phyloP scores from a whole-genome alignment of 2,888 invertebrate genomes.

The Melikaiella ostensackeni region DNA sequence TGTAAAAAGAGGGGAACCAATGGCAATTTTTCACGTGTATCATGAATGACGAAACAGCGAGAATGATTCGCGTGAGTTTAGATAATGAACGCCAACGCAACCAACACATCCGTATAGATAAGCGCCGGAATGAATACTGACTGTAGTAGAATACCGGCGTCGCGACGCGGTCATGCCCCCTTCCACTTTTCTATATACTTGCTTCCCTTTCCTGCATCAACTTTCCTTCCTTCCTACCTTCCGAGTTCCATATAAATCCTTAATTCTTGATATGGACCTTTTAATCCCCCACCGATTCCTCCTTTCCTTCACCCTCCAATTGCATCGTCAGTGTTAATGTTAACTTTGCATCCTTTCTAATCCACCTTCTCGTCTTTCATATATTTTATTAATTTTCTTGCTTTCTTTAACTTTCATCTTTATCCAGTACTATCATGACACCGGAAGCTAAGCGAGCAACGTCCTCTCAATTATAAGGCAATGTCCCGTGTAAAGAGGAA shows the following conservation, averaged over 20 bases:
- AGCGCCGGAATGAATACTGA: constrained; percentile 49
- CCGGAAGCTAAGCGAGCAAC: too few relatives aligned
- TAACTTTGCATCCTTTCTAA: too few relatives aligned
- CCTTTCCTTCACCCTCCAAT: not conserved
- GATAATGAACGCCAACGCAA: constrained; percentile 28
- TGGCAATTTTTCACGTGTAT: constrained; percentile 29
- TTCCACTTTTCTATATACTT: constrained; percentile 43
- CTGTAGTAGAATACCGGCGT: constrained; percentile 43
- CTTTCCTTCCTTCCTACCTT: constrained; percentile 36
- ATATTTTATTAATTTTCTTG: too few relatives aligned
- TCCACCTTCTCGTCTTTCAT: too few relatives aligned
- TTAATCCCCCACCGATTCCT: not conserved
- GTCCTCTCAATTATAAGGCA: too few relatives aligned
- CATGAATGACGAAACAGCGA: not conserved
- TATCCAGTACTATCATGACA: too few relatives aligned
- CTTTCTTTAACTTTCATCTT: too few relatives aligned
- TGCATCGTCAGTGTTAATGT: too few relatives aligned
- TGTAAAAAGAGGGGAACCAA: constrained; percentile 1
- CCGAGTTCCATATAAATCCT: constrained; percentile 17
- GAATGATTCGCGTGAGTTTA: not conserved
- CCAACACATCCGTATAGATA: constrained; percentile 45
- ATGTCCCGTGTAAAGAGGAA: too few relatives aligned
- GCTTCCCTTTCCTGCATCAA: constrained; percentile 40
- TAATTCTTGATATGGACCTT: not conserved
- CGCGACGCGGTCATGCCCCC: constrained; percentile 48